phyloP scores from a whole-genome alignment of 1,140 invertebrate species.

The Tetranychus cinnabarinus region DNA sequence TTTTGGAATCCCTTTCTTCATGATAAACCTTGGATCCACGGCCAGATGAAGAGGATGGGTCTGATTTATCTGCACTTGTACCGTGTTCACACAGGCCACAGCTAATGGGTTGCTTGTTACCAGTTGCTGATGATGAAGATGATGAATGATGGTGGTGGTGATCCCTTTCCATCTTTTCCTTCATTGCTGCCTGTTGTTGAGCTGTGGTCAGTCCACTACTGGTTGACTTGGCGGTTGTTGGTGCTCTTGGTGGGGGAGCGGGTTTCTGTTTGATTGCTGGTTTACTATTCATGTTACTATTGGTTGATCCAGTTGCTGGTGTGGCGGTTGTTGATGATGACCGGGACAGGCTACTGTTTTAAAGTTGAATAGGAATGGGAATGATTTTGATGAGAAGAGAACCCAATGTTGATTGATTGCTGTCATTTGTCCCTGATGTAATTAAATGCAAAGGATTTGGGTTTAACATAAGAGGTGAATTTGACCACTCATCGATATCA shows the following conservation, averaged over 20 bases:
- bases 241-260: neutral
- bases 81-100: neutral
- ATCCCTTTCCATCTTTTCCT: neutral
- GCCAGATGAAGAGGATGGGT: neutral
- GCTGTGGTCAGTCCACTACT: neutral
- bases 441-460: too few species aligned
- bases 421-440: neutral
- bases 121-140: neutral
- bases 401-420: neutral
- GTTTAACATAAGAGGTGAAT: too few species aligned
- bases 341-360: neutral
- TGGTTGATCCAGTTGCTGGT: neutral
- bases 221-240: neutral
- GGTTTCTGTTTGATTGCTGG: conserved; percentile 1
- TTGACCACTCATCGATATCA: too few species aligned
- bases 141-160: neutral
- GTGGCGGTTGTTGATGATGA: neutral
- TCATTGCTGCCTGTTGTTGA: neutral
- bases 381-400: too few species aligned
- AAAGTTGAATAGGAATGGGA: too few species aligned
- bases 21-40: neutral
- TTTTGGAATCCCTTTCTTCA: too few species aligned
- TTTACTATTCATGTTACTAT: neutral
- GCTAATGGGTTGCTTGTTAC: neutral
- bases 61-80: neutral